Percentiles rank a stretch among this genome's conserved stretches.
Conservation (phyloP, 2,113 vertebrate genomes). For the Cinclus cinclus region DNA sequence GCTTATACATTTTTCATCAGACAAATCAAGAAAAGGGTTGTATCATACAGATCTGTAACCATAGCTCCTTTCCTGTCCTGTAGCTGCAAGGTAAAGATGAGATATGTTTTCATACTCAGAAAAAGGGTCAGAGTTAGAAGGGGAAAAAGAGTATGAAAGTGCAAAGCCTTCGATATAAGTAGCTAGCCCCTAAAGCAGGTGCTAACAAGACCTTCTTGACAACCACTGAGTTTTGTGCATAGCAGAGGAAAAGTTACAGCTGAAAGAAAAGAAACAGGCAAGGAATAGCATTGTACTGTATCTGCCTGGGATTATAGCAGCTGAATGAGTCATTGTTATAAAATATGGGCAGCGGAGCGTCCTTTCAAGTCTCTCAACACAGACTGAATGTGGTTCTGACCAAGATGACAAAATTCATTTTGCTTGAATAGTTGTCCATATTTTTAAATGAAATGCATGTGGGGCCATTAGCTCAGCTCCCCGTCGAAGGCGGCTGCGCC, state of each 20-base stretch:
- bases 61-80: slow-evolving; percentile 6
- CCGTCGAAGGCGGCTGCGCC: not conserved
- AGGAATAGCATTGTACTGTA: slow-evolving; percentile 38
- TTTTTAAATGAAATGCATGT: slow-evolving; percentile 54
- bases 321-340: slow-evolving; percentile 40
- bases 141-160: slow-evolving; percentile 3
- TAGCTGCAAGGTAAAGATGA: slow-evolving; percentile 35
- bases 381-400: slow-evolving; percentile 35
- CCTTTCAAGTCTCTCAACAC: slow-evolving; percentile 56
- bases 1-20: slow-evolving; percentile 62
- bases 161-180: slow-evolving; percentile 25
- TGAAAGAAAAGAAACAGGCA: slow-evolving; percentile 41
- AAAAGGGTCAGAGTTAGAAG: slow-evolving; percentile 19
- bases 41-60: not conserved
- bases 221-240: slow-evolving; percentile 41
- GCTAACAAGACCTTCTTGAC: slow-evolving; percentile 46
- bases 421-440: slow-evolving; percentile 18
- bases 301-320: slow-evolving; percentile 37
- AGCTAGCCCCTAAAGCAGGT: slow-evolving; percentile 24
- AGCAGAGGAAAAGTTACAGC: slow-evolving; percentile 47
- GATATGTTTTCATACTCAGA: not conserved
- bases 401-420: slow-evolving; percentile 62
- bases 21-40: slow-evolving; percentile 23
- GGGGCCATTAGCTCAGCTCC: slow-evolving; percentile 35
- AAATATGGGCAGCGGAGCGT: not conserved